Base-by-base conservation (phyloP, 2,113 vertebrate genomes). In the Ellobius talpinus region DNA sequence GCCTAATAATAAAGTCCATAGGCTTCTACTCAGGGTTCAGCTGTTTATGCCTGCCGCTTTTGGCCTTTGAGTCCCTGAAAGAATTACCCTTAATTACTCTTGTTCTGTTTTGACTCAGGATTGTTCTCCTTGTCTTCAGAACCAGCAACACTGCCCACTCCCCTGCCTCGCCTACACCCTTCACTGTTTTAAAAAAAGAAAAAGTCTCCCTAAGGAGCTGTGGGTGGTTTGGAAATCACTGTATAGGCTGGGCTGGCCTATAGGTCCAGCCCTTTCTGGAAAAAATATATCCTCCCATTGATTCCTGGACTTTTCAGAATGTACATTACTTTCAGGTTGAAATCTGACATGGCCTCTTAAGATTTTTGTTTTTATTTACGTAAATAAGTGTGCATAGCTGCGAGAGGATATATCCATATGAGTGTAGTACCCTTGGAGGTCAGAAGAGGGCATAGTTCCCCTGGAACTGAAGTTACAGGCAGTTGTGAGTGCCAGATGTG, bases 231-330 rank as follows among this genome's bases (percentile, higher is more conserved):
- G 47, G 33, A n/a, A 87, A 55, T 29, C 66, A 36, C 13, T 39
- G 7, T 88, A 36, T 72, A 73, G 36, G 36, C 7, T 21, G 52
- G 39, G 58, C n/a, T 85, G 81, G 68, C 58, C 52, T 96, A 19
- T 17, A 76, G 70, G 16, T 16, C 92, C n/a, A 76, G 39, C 23
- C n/a, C 55, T 5, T 26, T 89, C 26, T 87, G 74, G 74, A 58
- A 58, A 77, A 77, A 77, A 72, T 58, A 52, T 74, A 13, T 29
- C 63, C n/a, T 86, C 63, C 7, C 45, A 78, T 24, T 24, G 39
- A 78, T 94, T 87, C 24, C 88, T 95, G 21, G 11, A 50, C 85
- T 70, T 17, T 90, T 14, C 68, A 77, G 89, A 85, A 74, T 39
- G 31, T 23, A 21, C 33, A 78, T 84, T 50, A 24, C 11, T 76